Evolutionary conservation across 2,113 vertebrate species (phyloP).

Genomic region (Mola mola): DNA sequence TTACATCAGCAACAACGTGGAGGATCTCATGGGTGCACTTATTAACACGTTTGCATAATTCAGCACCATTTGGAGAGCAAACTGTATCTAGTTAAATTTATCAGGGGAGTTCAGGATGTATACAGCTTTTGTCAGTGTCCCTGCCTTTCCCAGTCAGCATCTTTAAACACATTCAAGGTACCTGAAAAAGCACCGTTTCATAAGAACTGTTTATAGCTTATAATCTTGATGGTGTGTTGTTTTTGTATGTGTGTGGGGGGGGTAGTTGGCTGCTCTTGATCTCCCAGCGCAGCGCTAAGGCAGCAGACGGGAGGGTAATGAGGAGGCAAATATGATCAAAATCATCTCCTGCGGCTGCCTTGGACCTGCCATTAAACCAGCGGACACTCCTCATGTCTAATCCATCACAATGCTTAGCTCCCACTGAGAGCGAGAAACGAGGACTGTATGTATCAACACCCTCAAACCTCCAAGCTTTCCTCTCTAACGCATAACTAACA

Average conservation of each 20-base stretch:
- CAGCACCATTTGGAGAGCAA: not conserved
- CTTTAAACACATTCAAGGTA: slow-evolving; percentile 2
- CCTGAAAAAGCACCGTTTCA: slow-evolving; percentile 11
- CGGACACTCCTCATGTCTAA: slow-evolving; percentile 67
- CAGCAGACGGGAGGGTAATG: slow-evolving; percentile 79
- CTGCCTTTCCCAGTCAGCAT: not conserved
- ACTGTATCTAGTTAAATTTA: not conserved
- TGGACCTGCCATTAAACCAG: slow-evolving; percentile 76
- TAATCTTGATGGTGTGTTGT: slow-evolving; percentile 37
- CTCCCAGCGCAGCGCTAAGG: slow-evolving; percentile 54
- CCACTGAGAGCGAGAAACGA: slow-evolving; percentile 57
- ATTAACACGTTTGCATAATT: slow-evolving; percentile 7
- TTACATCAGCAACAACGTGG: not conserved
- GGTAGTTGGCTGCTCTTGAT: slow-evolving; percentile 42
- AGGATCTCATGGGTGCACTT: slow-evolving; percentile 1
- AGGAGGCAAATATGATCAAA: slow-evolving; percentile 82
- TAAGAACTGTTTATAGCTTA: not conserved
- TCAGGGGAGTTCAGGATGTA: not conserved
- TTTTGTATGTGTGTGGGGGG: slow-evolving; percentile 8
- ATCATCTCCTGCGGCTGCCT: slow-evolving; percentile 74
- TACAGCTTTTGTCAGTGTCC: not conserved
- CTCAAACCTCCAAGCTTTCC: slow-evolving; percentile 39
- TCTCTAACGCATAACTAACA: slow-evolving; percentile 55
- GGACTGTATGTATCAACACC: slow-evolving; percentile 43
- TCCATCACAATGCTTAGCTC: slow-evolving; percentile 77